These are phyloP conservation scores for Melanocharis versteri DNA, from an alignment of 2,113 vertebrate genomes.

Conservation along the genomic window DNA sequence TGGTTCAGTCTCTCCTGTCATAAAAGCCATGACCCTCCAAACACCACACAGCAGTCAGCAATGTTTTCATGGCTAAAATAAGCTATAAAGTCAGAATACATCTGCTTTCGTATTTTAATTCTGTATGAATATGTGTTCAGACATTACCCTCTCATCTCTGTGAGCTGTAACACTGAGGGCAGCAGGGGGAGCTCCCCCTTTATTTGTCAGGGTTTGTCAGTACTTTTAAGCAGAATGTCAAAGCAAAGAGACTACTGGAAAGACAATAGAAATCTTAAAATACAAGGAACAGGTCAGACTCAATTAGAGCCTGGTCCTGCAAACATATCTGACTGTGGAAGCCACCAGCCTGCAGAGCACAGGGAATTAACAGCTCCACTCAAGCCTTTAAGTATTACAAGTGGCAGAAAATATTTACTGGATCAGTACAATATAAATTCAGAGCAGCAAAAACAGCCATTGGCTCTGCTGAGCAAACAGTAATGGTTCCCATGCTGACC, in stretches of 20 bases:
- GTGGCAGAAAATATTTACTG: slow-evolving; percentile 4
- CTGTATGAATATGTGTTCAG: not conserved
- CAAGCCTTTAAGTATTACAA: not conserved
- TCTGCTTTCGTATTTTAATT: not conserved
- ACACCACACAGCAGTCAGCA: not conserved
- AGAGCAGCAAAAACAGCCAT: not conserved
- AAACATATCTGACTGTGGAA: not conserved
- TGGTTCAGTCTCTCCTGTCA: not conserved
- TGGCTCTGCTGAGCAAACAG: not conserved
- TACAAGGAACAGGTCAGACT: not conserved
- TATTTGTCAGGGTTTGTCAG: not conserved
- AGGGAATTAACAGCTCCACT: not conserved
- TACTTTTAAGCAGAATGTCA: not conserved
- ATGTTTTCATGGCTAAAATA: not conserved
- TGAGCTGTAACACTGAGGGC: not conserved
- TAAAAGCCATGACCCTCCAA: not conserved
- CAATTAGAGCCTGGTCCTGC: not conserved
- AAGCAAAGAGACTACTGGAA: not conserved
- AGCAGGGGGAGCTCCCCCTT: slow-evolving; percentile 58
- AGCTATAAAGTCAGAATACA: not conserved
- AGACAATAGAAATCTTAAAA: not conserved
- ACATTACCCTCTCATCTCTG: not conserved
- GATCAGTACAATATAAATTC: not conserved
- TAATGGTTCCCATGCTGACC: not conserved
- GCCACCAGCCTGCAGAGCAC: not conserved